Base-by-base conservation (phyloP, 2,113 vertebrate species). In the Nothoprocta pentlandii region DNA sequence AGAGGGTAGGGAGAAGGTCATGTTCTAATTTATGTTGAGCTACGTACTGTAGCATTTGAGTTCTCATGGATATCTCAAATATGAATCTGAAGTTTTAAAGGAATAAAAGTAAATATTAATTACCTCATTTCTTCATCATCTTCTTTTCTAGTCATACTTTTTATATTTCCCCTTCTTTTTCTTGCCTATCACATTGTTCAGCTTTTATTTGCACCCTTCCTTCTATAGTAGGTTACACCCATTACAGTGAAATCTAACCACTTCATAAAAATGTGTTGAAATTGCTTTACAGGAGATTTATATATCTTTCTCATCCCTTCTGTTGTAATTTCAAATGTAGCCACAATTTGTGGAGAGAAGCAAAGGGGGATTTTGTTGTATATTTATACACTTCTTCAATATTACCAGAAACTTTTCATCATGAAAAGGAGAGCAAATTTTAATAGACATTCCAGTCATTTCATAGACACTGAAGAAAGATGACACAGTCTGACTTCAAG, bases 241-340 rank as follows among this genome's bases (percentile, higher is more conserved):
- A 61, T 68, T 80, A 80, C 80, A 42, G 23, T 90, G 58, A 85
- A 89, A 71, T 54, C 56, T 59, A 41, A 54, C 56, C 30, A 70
- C 7, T 21, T 84, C n/a, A 28, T 58, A 77, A 78, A 91, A 76
- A 26, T 51, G 5, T 30, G 41, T 71, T 75, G 34, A 79, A 87
- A 81, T 82, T 85, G 16, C 53, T 82, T 89, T 41, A 76, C 14
- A 32, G 92, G 32, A 76, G 39, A 28, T 82, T 63, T 91, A 23
- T 70, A 2, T 80, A 2, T 81, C 36, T 71, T 81, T 62, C 25
- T 22, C 28, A 73, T 6, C 5, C 7, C 42, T 61, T 85, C 11
- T 6, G 10, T 34, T 80, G 32, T 44, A 69, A 82, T 85, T 94
- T 91, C n/a, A 46, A 68, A 76, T 32, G 11, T n/a, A 53, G 16